A percentile compares a stretch with the other conserved stretches of the same genome.
Conservation (phyloP, 2,113 vertebrate genomes). For the Laterallus jamaicensis region DNA sequence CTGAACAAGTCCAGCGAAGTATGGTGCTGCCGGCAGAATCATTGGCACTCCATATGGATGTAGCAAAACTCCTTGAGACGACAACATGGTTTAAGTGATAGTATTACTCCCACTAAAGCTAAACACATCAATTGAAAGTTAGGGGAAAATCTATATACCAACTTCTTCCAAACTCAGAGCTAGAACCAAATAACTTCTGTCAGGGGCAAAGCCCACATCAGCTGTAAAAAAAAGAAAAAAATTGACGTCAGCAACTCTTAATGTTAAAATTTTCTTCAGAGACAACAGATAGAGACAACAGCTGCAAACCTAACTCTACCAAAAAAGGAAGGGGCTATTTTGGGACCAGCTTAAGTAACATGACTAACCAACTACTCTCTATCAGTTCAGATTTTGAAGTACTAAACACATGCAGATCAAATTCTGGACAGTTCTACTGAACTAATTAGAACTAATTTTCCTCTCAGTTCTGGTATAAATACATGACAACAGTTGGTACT, state of each 20-base stretch:
- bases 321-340: slow-evolving; percentile 79
- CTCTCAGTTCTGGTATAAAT: background rate
- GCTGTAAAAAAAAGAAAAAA: slow-evolving; percentile 70
- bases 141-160: slow-evolving; percentile 72
- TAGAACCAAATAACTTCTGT: slow-evolving; percentile 71
- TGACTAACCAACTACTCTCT: slow-evolving; percentile 72
- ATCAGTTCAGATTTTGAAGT: slow-evolving; percentile 67
- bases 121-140: slow-evolving; percentile 76
- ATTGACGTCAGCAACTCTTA: slow-evolving; percentile 74
- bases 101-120: slow-evolving; percentile 68
- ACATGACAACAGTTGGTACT: background rate
- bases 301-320: slow-evolving; percentile 73
- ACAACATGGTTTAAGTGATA: slow-evolving; percentile 74
- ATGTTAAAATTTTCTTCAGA: slow-evolving; percentile 77
- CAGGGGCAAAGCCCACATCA: slow-evolving; percentile 73
- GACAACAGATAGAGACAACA: slow-evolving; percentile 73
- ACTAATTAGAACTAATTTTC: background rate
- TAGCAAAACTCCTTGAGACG: slow-evolving; percentile 78
- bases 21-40: slow-evolving; percentile 74
- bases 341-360: slow-evolving; percentile 74
- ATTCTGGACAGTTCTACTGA: background rate
- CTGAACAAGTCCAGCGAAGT: slow-evolving; percentile 80
- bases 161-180: slow-evolving; percentile 77
- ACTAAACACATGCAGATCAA: background rate
- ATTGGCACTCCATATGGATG: slow-evolving; percentile 76